These are phyloP conservation scores for Polypedilum vanderplanki DNA, from an alignment of 1,140 invertebrate genomes.

Conservation along the genomic window DNA sequence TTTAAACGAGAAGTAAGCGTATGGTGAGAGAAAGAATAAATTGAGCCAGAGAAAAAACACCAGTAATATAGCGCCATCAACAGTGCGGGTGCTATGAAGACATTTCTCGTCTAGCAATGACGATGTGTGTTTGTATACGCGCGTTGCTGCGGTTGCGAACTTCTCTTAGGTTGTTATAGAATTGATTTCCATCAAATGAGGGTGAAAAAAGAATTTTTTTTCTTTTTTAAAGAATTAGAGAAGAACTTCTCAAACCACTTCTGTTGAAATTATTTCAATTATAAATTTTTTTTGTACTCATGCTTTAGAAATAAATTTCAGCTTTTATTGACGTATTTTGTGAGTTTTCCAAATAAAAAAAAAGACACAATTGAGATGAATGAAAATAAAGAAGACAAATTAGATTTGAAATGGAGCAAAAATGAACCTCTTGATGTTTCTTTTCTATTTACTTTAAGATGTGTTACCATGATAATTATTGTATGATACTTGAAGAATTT, in stretches of 20 bases:
- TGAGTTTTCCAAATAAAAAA: no score
- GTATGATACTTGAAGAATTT: no score
- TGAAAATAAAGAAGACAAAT: not conserved
- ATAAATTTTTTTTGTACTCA: not conserved
- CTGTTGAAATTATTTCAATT: not conserved
- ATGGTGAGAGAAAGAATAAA: not conserved
- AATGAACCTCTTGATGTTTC: not conserved
- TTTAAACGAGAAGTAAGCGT: conserved; percentile 15
- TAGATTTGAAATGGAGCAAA: conserved; percentile 18
- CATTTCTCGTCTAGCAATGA: no score
- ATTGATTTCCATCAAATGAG: not conserved
- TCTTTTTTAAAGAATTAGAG: not conserved
- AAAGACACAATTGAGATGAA: conserved; percentile 1
- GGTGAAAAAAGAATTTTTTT: not conserved
- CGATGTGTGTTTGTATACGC: no score
- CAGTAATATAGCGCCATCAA: no score
- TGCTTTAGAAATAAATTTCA: no score
- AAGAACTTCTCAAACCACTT: not conserved
- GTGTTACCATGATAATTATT: not conserved
- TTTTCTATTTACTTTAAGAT: not conserved
- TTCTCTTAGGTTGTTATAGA: not conserved
- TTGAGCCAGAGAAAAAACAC: no score
- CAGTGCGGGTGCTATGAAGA: no score
- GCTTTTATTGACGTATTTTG: no score
- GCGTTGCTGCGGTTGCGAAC: no score